Evolutionary conservation across 2,888 invertebrate genomes (phyloP).

Genomic region (Lasioglossum marginatum): DNA sequence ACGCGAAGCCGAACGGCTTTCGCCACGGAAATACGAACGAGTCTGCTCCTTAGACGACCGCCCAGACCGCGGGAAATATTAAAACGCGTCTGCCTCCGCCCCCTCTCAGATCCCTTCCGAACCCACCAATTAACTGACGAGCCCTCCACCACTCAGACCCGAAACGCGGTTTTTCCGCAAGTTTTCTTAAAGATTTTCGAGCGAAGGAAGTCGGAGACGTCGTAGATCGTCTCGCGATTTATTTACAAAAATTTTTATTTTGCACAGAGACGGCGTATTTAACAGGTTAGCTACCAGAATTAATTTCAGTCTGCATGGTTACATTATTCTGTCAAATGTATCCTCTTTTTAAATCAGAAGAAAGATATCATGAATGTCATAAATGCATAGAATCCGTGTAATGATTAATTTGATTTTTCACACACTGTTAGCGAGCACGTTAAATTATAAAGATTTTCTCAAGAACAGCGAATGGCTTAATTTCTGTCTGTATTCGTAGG

Average conservation of each 20-base stretch:
- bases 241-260: too few species aligned
- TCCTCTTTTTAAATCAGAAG: not conserved
- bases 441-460: not conserved
- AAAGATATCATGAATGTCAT: too few species aligned
- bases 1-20: slow-evolving; percentile 44
- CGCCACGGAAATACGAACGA: slow-evolving; percentile 57
- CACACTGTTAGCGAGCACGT: too few species aligned
- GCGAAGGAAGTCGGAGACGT: not conserved
- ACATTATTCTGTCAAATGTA: not conserved
- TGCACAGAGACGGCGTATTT: too few species aligned
- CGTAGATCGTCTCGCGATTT: too few species aligned
- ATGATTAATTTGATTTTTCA: too few species aligned
- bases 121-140: slow-evolving; percentile 20
- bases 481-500: too few species aligned
- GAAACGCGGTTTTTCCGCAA: not conserved
- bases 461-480: too few species aligned
- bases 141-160: not conserved
- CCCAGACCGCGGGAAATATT: slow-evolving; percentile 51
- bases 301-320: too few species aligned
- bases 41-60: slow-evolving; percentile 43
- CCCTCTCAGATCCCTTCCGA: not conserved
- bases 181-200: not conserved
- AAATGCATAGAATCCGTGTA: too few species aligned
- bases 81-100: slow-evolving; percentile 44
- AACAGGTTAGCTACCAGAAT: too few species aligned